phyloP scores from a whole-genome alignment of 1,140 invertebrate genomes.

The Goniozus legneri region DNA sequence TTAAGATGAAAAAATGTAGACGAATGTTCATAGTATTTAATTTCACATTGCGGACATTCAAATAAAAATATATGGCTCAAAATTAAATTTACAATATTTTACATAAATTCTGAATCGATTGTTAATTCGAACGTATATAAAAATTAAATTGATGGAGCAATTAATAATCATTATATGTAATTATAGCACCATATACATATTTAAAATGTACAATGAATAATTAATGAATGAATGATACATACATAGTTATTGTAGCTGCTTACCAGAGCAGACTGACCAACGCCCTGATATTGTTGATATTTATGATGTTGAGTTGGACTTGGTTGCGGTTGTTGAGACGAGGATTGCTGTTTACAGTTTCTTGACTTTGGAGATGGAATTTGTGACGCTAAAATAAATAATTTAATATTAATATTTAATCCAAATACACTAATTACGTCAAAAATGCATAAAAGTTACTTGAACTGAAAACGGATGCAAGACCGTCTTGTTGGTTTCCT shows the following conservation, averaged over 20 bases:
- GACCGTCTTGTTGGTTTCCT: conserved; percentile 55
- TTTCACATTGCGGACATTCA: too few relatives aligned
- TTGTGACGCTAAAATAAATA: conserved; percentile 43
- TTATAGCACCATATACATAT: neutral
- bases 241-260: conserved; percentile 53
- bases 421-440: too few relatives aligned
- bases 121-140: conserved; percentile 29
- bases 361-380: conserved; percentile 57
- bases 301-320: conserved; percentile 61
- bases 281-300: conserved; percentile 55
- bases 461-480: conserved; percentile 56
- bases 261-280: conserved; percentile 54
- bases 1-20: conserved; percentile 11
- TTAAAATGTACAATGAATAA: neutral
- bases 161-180: neutral
- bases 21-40: neutral
- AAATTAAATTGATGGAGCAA: conserved; percentile 1
- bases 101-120: too few relatives aligned
- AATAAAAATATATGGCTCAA: too few relatives aligned
- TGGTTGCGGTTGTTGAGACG: conserved; percentile 55
- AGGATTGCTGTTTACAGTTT: conserved; percentile 49
- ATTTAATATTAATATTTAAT: too few relatives aligned
- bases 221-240: conserved; percentile 40
- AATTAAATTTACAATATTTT: too few relatives aligned
- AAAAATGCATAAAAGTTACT: too few relatives aligned